Percentiles rank a stretch among this genome's conserved stretches.
These are phyloP conservation scores for Felis chaus DNA, from an alignment of 2,113 vertebrate genomes.

Conservation along the genomic window DNA sequence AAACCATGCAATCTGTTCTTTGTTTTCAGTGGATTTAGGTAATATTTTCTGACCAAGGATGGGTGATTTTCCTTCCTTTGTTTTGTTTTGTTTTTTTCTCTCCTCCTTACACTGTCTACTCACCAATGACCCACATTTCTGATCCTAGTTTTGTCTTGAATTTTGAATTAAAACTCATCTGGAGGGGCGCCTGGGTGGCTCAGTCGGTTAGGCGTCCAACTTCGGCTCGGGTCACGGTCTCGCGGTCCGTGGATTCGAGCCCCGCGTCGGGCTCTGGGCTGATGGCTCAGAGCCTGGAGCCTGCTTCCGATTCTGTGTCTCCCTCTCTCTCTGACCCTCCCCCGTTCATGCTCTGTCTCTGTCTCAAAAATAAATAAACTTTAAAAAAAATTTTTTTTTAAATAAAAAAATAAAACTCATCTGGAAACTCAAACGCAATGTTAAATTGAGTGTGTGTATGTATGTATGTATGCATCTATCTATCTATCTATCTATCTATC, in stretches of 20 bases:
- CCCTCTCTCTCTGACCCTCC: too few species aligned
- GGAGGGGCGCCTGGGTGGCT: too few species aligned
- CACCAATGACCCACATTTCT: not conserved
- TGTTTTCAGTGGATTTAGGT: conserved; percentile 3
- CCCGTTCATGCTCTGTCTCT: too few species aligned
- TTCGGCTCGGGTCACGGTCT: too few species aligned
- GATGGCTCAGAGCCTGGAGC: too few species aligned
- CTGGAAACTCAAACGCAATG: not conserved
- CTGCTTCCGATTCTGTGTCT: too few species aligned
- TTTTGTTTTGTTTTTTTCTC: not conserved
- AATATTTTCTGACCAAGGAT: not conserved
- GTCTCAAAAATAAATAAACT: too few species aligned
- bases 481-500: not conserved
- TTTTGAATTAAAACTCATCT: conserved; percentile 5
- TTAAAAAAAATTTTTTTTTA: too few species aligned
- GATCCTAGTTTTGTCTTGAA: not conserved
- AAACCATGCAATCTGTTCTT: not conserved
- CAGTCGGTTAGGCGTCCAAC: too few species aligned
- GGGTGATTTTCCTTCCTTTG: not conserved
- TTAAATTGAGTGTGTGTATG: not conserved
- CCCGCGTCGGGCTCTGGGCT: too few species aligned
- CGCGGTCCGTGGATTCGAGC: too few species aligned
- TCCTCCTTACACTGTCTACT: not conserved
- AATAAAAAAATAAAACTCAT: not conserved
- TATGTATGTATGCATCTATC: not conserved